These are phyloP conservation scores for Colius striatus DNA, from an alignment of 2,113 vertebrate species.

Conservation along the genomic window DNA sequence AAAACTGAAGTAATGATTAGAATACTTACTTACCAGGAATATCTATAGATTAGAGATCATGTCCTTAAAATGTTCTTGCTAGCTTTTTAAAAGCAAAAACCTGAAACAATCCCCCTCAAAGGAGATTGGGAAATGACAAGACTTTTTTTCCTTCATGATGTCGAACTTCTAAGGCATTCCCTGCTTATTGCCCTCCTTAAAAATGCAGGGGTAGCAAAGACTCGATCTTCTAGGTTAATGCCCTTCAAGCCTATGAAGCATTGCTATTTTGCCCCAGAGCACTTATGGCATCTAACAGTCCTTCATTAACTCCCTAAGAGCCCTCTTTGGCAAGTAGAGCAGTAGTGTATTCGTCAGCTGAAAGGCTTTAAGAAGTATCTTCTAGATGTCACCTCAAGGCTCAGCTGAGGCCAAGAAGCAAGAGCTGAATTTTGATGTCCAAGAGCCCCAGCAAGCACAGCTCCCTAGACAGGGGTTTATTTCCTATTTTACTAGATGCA, in stretches of 20 bases:
- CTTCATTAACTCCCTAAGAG: background rate
- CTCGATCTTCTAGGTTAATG: background rate
- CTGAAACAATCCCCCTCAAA: background rate
- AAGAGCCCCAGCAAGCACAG: background rate
- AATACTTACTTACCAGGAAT: background rate
- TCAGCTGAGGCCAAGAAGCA: conserved; percentile 22
- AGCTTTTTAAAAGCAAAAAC: background rate
- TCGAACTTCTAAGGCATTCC: background rate
- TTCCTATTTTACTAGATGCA: background rate
- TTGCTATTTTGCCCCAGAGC: background rate
- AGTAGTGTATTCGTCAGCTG: background rate
- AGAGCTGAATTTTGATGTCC: background rate
- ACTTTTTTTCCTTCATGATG: background rate
- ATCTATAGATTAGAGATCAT: background rate
- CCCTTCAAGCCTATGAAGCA: background rate
- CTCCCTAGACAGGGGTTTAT: background rate
- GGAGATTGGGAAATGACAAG: background rate
- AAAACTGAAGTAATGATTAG: background rate
- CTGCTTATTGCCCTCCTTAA: background rate
- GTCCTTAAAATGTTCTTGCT: background rate
- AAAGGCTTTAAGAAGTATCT: background rate
- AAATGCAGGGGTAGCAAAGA: background rate
- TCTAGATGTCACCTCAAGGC: background rate
- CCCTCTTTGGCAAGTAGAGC: background rate
- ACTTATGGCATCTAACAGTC: background rate